Evolutionary conservation across 1,140 invertebrate genomes (phyloP), one percentile per base, ranked within the genome.

Genomic region (Zaprionus vittiger): DNA sequence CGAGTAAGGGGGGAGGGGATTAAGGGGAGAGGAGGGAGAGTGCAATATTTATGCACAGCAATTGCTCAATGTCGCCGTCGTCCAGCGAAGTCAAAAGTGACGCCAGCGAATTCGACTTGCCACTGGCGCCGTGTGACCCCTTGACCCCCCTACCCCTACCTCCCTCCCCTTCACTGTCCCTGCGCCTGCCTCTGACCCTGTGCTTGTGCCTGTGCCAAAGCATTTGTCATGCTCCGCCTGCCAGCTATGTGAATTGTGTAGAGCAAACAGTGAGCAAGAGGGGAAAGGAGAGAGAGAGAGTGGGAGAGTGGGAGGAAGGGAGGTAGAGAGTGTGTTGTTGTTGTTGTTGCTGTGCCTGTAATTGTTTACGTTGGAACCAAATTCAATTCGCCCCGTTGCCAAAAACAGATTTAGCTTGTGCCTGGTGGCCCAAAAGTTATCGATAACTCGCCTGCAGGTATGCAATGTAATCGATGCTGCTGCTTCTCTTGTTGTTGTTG

Each of bases 31-130:
- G 49, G 31, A 24, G 69, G 54, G 54, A 62, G 54, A 44, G 78
- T 59, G 57, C 70, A 69, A 76, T 83, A 89, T 87, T 87, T 87
- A 87, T 87, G 84, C 80, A 73, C 59, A 47, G 84, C 83, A 87
- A 89, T 87, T 89, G 77, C 84, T 87, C 83, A 87, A 79, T 83
- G 83, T 87, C 83, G 74, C 54, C 70, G 77, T 80, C 72, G 65
- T 67, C 57, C 63, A 28, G 41, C 28, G 17, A 24, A 65, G 73
- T 55, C 63, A 72, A 54, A 68, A 65, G 75, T 77, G 75, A 77
- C 52, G 73, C 47, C 12, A 49, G 28, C 31, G 31, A 5, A 5
- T 28, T 20, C 64, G 54, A 34, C 57, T 28, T 61, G 22, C 37
- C 34, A 55, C 22, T 20, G 44, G 31, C 49, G 49, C 26, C 37